Base-by-base conservation (phyloP, 2,797 vertebrate species). In the Myotis planiceps region DNA sequence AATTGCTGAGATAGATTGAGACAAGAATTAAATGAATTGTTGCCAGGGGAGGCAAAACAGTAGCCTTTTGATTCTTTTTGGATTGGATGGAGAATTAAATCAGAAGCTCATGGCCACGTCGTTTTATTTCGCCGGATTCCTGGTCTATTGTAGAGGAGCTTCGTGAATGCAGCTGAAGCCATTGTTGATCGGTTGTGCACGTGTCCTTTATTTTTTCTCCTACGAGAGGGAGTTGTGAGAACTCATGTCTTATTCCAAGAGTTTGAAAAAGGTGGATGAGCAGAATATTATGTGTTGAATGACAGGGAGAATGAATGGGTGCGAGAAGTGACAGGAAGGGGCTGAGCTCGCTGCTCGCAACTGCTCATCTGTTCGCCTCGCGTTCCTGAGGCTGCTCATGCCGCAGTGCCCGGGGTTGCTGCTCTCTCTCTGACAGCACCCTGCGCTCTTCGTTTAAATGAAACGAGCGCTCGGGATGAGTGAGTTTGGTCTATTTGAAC, bases 241-340 rank as follows among this genome's bases (percentile, higher is more conserved):
- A 7, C 27, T 9, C 29, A 45, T 55, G 27, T 85, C 47, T 96
- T 75, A 65, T 34, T 84, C 29, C 8, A 78, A 49, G 53, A 88
- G 49, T 87, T 82, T 76, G n/a, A 63, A 91, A 92, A 83, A 39
- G 12, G 55, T 53, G 4, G 21, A 60, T 53, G 58, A 76, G 79
- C 39, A 88, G 81, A 96, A 84, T 88, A 37, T 39, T 90, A 78
- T 55, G 58, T 92, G 82, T 55, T 92, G 83, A 72, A 51, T 65
- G 84, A 79, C 9, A 9, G 45, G 37, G 34, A 74, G 68, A 83
- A 94, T 34, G 79, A 88, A 80, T 90, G 82, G 78, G 21, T 66
- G 42, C 76, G 72, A 68, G 85, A 85, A 92, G 88, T 88, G 90
- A 39, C 75, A 80, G 39, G 19, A n/a, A 71, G 51, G 19, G 83